Percentiles rank a stretch among this genome's conserved stretches.
phyloP scores from a whole-genome alignment of 2,888 invertebrate genomes.

The Hermodice carunculata region DNA sequence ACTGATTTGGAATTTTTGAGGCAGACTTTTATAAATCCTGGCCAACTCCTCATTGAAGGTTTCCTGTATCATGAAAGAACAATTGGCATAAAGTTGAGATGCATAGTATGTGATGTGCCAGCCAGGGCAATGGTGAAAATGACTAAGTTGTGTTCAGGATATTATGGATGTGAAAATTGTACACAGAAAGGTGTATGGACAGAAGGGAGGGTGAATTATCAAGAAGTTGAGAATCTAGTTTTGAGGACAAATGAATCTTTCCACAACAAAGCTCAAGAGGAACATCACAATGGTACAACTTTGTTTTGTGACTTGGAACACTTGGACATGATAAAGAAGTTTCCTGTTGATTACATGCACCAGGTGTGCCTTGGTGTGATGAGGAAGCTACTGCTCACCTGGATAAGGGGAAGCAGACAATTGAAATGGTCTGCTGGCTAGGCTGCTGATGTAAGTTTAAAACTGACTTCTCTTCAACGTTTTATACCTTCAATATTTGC shows the following conservation, averaged over 20 bases:
- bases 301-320: constrained; percentile 22
- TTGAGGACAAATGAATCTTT: background rate
- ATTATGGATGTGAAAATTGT: no score
- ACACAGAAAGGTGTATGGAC: no score
- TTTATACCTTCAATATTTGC: constrained; percentile 45
- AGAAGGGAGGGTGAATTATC: no score
- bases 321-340: no score
- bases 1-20: no score
- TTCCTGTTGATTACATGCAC: constrained; percentile 66
- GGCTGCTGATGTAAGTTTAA: constrained; percentile 9
- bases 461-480: constrained; percentile 15
- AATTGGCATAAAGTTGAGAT: no score
- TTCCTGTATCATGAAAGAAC: no score
- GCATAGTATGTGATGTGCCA: no score
- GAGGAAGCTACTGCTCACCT: constrained; percentile 37
- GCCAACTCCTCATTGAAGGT: no score
- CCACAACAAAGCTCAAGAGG: background rate
- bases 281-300: background rate
- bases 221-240: background rate
- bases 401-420: constrained; percentile 40
- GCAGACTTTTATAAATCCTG: no score
- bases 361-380: constrained; percentile 54
- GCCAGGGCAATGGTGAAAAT: no score
- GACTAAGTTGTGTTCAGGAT: no score
- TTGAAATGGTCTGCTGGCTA: constrained; percentile 16